Percentiles rank a stretch among this genome's conserved stretches.
phyloP scores from a whole-genome alignment of 2,888 invertebrate genomes.

The Apoda limacodes region DNA sequence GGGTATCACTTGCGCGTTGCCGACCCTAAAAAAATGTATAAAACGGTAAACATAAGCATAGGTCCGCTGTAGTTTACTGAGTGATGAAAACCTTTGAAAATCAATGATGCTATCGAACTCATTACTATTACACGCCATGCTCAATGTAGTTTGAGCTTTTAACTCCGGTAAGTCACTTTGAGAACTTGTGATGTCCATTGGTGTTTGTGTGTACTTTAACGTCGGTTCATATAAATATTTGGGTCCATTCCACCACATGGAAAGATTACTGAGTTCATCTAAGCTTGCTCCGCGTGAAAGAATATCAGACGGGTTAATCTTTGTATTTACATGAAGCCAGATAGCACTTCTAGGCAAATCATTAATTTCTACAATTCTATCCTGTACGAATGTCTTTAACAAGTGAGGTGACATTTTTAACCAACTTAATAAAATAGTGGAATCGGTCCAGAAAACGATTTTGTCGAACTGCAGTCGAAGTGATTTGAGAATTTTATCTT shows the following conservation, averaged over 20 bases:
- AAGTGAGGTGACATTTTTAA: conserved; percentile 3
- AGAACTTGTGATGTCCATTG: conserved; percentile 9
- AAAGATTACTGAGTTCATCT: conserved; percentile 7
- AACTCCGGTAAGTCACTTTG: too few species aligned
- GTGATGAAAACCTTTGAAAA: too few species aligned
- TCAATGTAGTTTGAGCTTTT: too few species aligned
- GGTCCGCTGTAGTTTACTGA: conserved; percentile 9
- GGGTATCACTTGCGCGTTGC: too few species aligned
- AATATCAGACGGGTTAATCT: conserved; percentile 11
- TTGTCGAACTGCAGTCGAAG: conserved; percentile 1
- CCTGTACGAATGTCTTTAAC: conserved; percentile 17
- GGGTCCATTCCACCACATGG: too few species aligned
- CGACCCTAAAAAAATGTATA: conserved; percentile 6
- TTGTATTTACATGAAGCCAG: conserved; percentile 9
- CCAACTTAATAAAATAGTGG: conserved; percentile 10
- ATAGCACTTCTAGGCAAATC: conserved; percentile 6
- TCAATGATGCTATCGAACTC: conserved; percentile 8
- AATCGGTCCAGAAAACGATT: conserved; percentile 14
- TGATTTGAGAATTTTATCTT: conserved; percentile 2
- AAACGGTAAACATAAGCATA: conserved; percentile 10
- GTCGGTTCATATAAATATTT: too few species aligned
- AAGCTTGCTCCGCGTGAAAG: conserved; percentile 5
- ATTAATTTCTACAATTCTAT: conserved; percentile 17
- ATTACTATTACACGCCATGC: neutral
- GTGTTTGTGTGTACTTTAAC: too few species aligned